A percentile compares a stretch with the other conserved stretches of the same genome.
Evolutionary conservation across 2,113 vertebrate genomes (phyloP).

Genomic region (Stictonetta naevosa): DNA sequence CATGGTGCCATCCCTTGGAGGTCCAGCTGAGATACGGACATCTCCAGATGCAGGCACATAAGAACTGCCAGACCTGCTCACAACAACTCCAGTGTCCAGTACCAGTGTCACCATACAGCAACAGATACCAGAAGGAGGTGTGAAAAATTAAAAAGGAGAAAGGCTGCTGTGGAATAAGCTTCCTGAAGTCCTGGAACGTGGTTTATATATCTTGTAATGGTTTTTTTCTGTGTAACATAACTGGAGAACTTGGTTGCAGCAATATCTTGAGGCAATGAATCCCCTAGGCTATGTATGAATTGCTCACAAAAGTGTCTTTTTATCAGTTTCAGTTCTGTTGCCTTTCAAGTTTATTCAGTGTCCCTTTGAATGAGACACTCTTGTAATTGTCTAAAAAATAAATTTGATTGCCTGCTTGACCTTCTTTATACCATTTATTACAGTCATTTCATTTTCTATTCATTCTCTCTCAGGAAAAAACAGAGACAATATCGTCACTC

Average conservation of each 20-base stretch:
- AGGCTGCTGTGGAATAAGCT: not conserved
- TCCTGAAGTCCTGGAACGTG: not conserved
- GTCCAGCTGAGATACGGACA: not conserved
- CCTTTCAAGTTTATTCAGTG: conserved; percentile 55
- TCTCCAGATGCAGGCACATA: not conserved
- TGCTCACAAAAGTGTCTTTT: conserved; percentile 18
- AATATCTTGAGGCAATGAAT: conserved; percentile 4
- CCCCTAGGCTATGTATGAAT: conserved; percentile 3
- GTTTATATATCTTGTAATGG: not conserved
- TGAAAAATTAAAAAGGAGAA: not conserved
- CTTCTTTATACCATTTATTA: not conserved
- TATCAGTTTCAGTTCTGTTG: conserved; percentile 44
- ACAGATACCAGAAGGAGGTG: not conserved
- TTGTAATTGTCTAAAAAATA: conserved; percentile 53
- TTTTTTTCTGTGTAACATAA: not conserved
- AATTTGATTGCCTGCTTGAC: conserved; percentile 54
- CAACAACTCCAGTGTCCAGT: fast-evolving
- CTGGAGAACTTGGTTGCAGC: not conserved
- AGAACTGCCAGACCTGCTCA: not conserved
- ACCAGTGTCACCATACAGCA: not conserved
- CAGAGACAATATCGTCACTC: not conserved
- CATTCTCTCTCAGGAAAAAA: not conserved
- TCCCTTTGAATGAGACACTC: conserved; percentile 49
- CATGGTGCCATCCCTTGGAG: fast-evolving
- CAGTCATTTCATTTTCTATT: conserved; percentile 17